Evolutionary conservation across 2,888 invertebrate genomes (phyloP).

Genomic region (Rosalia funebris): DNA sequence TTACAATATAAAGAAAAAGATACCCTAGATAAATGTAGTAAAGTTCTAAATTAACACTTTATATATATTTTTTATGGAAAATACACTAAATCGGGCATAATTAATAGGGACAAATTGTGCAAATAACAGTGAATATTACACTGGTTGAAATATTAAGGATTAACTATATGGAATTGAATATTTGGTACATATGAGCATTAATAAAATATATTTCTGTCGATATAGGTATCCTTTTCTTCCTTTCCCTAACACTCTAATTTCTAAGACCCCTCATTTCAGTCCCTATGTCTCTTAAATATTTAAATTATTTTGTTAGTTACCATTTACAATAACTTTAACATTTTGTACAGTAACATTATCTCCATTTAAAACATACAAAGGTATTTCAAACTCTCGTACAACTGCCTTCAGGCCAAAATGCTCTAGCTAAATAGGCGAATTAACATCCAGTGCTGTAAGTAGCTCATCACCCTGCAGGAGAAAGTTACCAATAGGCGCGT

Average conservation of each 20-base stretch:
- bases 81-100: too few species aligned
- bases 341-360: slow-evolving; percentile 47
- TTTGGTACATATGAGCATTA: slow-evolving; percentile 25
- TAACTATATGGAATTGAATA: slow-evolving; percentile 5
- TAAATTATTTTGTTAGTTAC: slow-evolving; percentile 31
- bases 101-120: too few species aligned
- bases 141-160: not conserved
- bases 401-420: slow-evolving; percentile 30
- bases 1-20: not conserved
- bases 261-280: slow-evolving; percentile 40
- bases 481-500: slow-evolving; percentile 64
- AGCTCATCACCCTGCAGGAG: slow-evolving; percentile 66
- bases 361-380: slow-evolving; percentile 48
- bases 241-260: slow-evolving; percentile 5
- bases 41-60: too few species aligned
- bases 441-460: slow-evolving; percentile 65
- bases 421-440: slow-evolving; percentile 59
- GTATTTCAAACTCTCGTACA: slow-evolving; percentile 53
- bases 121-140: slow-evolving; percentile 1
- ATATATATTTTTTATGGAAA: too few species aligned
- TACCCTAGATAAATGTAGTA: not conserved
- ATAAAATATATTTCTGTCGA: slow-evolving; percentile 2
- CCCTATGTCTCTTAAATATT: slow-evolving; percentile 19
- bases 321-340: slow-evolving; percentile 39
- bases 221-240: slow-evolving; percentile 5